phyloP scores from a whole-genome alignment of 2,797 vertebrate species.

The Triplophysa yarkandensis region DNA sequence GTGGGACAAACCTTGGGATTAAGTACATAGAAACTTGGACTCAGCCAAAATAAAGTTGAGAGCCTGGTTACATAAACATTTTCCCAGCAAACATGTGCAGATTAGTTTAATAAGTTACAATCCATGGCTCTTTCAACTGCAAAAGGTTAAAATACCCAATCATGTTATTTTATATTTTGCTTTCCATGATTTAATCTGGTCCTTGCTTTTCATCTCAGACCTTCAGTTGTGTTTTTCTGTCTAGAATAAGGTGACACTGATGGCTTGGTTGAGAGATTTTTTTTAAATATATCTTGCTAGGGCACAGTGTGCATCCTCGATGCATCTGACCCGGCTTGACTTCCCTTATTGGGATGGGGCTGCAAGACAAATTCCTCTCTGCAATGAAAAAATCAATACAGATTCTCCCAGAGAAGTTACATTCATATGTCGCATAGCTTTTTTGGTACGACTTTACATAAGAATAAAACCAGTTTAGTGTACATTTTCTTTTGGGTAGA shows the following conservation, averaged over 20 bases:
- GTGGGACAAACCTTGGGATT: not conserved
- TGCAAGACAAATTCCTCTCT: constrained; percentile 49
- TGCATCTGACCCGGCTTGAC: constrained; percentile 31
- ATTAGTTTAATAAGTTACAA: not conserved
- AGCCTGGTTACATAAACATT: constrained; percentile 63
- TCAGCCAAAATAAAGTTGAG: constrained; percentile 47
- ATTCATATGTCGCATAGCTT: not conserved
- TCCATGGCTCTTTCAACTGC: not conserved
- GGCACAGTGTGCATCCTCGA: constrained; percentile 23
- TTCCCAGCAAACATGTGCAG: constrained; percentile 52
- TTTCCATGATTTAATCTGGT: constrained; percentile 2
- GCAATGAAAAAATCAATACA: constrained; percentile 50
- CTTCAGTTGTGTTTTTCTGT: not conserved
- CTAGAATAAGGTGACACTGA: constrained; percentile 5
- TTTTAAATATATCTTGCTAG: constrained; percentile 34
- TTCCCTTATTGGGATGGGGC: not conserved
- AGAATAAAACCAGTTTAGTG: not conserved
- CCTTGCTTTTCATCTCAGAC: constrained; percentile 7
- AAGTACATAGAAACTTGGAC: constrained; percentile 26
- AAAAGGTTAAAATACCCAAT: not conserved
- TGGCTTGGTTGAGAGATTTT: constrained; percentile 13
- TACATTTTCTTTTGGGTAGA: not conserved
- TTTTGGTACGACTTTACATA: constrained; percentile 4
- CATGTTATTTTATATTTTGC: not conserved
- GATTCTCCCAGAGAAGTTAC: constrained; percentile 15